These are phyloP conservation scores for Spatulosminthurus flaviceps DNA, from an alignment of 2,888 invertebrate genomes.

Conservation along the genomic window DNA sequence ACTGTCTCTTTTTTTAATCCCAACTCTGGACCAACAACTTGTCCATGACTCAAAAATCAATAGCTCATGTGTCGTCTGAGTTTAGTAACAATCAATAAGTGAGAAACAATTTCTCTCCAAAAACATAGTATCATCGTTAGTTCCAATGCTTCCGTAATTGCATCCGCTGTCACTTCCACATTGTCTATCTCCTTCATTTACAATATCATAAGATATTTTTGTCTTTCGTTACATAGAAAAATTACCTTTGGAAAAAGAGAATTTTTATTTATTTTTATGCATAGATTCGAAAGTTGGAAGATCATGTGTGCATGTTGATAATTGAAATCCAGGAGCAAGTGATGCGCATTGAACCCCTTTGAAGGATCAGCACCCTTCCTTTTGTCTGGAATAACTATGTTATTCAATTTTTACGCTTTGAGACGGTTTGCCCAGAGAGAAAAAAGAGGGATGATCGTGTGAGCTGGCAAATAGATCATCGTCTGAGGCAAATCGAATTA, in stretches of 20 bases:
- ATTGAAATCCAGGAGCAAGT: conserved; percentile 5
- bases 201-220: no score
- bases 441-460: conserved; percentile 41
- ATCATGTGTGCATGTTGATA: not conserved
- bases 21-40: not conserved
- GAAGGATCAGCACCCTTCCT: conserved; percentile 51
- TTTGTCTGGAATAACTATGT: conserved; percentile 51
- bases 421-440: conserved; percentile 26
- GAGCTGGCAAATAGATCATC: conserved; percentile 48
- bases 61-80: not conserved
- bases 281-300: not conserved
- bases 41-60: not conserved
- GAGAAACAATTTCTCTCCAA: not conserved
- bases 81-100: not conserved
- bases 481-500: conserved; percentile 46
- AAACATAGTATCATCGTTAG: no score
- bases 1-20: conserved; percentile 8
- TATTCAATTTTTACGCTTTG: conserved; percentile 50
- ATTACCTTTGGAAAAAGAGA: not conserved
- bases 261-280: not conserved
- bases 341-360: conserved; percentile 38
- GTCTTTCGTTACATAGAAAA: no score
- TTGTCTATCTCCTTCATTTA: no score
- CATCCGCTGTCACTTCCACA: no score
- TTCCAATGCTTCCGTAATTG: no score